A percentile compares a stretch with the other conserved stretches of the same genome.
phyloP scores from a whole-genome alignment of 2,797 vertebrate species.

The Antennarius maculatus region DNA sequence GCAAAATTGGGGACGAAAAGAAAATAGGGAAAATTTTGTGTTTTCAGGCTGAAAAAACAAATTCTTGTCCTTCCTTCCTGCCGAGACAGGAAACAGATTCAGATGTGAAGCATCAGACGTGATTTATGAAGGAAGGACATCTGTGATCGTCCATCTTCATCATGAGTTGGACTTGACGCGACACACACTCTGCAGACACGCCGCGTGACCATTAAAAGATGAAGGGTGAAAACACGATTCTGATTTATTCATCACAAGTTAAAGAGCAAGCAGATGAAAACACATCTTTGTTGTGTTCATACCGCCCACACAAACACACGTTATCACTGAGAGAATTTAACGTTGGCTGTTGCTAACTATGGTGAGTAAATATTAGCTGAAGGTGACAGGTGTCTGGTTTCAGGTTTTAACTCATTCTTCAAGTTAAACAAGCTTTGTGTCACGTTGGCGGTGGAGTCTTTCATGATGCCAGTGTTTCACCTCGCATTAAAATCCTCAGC shows the following conservation, averaged over 20 bases:
- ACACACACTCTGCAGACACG: constrained; percentile 1
- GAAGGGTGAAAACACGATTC: constrained; percentile 35
- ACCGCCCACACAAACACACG: too few species aligned
- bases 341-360: not conserved
- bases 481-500: too few species aligned
- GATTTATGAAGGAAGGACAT: constrained; percentile 24
- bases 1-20: constrained; percentile 25
- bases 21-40: not conserved
- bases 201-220: not conserved
- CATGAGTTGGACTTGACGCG: constrained; percentile 43
- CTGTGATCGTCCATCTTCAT: constrained; percentile 49
- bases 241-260: too few species aligned
- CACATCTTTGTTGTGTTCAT: too few species aligned
- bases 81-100: constrained; percentile 11
- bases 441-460: not conserved
- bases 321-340: too few species aligned
- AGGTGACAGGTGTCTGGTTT: not conserved
- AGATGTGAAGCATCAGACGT: constrained; percentile 4
- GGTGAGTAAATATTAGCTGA: not conserved
- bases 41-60: constrained; percentile 40
- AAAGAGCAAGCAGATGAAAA: too few species aligned
- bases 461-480: not conserved
- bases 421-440: not conserved
- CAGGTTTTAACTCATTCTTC: not conserved
- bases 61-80: constrained; percentile 18